Evolutionary conservation across 2,797 vertebrate genomes (phyloP).

Genomic region (Chelon auratus): DNA sequence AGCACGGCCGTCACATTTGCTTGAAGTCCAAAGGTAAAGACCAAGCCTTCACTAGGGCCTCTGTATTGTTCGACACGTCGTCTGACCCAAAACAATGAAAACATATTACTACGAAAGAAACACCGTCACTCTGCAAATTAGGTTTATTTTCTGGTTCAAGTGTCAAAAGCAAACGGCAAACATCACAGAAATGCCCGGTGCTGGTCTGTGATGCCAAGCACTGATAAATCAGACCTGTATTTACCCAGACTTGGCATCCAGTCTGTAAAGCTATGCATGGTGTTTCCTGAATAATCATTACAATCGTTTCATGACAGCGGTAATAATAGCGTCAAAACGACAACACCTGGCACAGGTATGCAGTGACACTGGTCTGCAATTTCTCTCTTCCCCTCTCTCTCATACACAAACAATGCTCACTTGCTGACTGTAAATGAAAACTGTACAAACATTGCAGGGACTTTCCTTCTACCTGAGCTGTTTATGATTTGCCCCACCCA

Average conservation of each 20-base stretch:
- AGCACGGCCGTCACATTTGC: background rate
- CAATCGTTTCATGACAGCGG: background rate
- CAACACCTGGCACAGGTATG: slow-evolving; percentile 71
- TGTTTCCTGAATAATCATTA: slow-evolving; percentile 47
- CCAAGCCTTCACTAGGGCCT: background rate
- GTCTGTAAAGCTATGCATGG: background rate
- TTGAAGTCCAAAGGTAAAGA: slow-evolving; percentile 32
- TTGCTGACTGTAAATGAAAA: slow-evolving; percentile 18
- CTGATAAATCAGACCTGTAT: slow-evolving; percentile 20
- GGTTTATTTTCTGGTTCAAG: background rate
- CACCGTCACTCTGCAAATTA: too few relatives aligned
- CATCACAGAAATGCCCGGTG: too few relatives aligned
- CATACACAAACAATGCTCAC: background rate
- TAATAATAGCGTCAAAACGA: slow-evolving; percentile 45
- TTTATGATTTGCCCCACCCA: slow-evolving; percentile 36
- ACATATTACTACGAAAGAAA: too few relatives aligned
- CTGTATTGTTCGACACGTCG: background rate
- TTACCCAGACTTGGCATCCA: background rate
- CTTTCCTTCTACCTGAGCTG: slow-evolving; percentile 39
- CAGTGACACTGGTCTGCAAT: background rate
- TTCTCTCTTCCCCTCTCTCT: background rate
- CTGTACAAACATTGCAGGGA: background rate
- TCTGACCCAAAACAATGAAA: background rate
- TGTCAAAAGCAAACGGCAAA: background rate
- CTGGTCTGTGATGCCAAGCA: background rate